These are phyloP conservation scores for Brassicogethes aeneus DNA, from an alignment of 2,888 invertebrate species.

Conservation along the genomic window DNA sequence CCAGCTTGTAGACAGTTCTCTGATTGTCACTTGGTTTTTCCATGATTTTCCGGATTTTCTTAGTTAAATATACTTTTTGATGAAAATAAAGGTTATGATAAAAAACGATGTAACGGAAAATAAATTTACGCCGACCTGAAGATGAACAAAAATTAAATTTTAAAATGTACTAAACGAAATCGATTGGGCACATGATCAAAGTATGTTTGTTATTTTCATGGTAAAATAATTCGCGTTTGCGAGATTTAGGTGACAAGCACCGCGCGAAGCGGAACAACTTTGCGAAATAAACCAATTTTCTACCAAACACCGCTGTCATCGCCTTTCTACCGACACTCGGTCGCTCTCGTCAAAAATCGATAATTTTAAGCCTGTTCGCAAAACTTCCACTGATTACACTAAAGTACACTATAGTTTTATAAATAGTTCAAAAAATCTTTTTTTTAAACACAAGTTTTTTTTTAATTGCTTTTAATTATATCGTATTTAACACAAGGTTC, in stretches of 20 bases:
- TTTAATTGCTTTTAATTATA: too few relatives aligned
- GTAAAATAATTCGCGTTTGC: slow-evolving; percentile 15
- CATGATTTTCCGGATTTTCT: slow-evolving; percentile 18
- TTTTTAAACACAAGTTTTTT: too few relatives aligned
- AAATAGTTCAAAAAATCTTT: too few relatives aligned
- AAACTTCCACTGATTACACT: too few relatives aligned
- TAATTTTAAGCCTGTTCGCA: too few relatives aligned
- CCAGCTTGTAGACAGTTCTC: slow-evolving; percentile 73
- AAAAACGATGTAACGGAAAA: slow-evolving; percentile 9
- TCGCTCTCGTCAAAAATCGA: too few relatives aligned
- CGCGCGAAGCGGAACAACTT: slow-evolving; percentile 23
- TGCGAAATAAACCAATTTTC: slow-evolving; percentile 7
- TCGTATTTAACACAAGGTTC: too few relatives aligned
- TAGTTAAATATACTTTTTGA: too few relatives aligned
- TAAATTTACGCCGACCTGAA: slow-evolving; percentile 9
- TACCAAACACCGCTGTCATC: background rate
- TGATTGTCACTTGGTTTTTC: slow-evolving; percentile 19
- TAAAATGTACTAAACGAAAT: slow-evolving; percentile 23
- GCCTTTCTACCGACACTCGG: background rate
- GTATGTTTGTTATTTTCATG: slow-evolving; percentile 23
- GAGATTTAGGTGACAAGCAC: slow-evolving; percentile 13
- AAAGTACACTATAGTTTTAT: too few relatives aligned
- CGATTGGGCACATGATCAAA: slow-evolving; percentile 30
- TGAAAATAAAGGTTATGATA: slow-evolving; percentile 3
- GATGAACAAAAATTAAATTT: slow-evolving; percentile 20